Base-by-base conservation (phyloP, 2,113 vertebrate genomes). In the Hippocampus barbouri region DNA sequence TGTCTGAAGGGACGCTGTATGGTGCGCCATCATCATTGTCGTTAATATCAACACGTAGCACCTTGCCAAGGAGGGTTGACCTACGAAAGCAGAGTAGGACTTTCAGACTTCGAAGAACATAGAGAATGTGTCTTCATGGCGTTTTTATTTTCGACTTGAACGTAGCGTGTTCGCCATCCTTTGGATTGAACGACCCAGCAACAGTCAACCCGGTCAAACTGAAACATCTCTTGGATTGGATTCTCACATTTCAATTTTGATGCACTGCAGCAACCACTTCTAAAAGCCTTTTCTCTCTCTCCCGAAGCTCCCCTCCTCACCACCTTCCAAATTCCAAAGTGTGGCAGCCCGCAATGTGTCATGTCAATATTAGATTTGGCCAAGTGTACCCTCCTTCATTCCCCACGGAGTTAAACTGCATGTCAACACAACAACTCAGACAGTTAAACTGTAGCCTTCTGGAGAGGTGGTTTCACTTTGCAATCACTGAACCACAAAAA, bases 41-140 rank as follows among this genome's bases (percentile, higher is more conserved):
- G 56, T 92, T 89, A 2, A 94, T 62, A 12, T 94, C 92, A 8
- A 94, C 62, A 2, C 94, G 90, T 14, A 94, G 87, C 30, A 76
- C 93, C 70, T 94, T 94, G 2, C 94, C 94, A 4, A 94, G 89
- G n/a, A 93, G 89, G 5, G 89, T 70, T 15, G 93, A 94, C 82
- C 94, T 94, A 53, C 34, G n/a, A 2, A 40, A 53, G 3, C 65
- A 67, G 51, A 18, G 11, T n/a, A 10, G 0, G 5, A 38, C 34
- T 38, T 5, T 6, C 6, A 38, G 5, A 38, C 5, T 38, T 38
- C 34, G 34, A 38, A 68, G 16, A 47, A 68, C 49, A 25, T 30
- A 61, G 2, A 45, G 18, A 34, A 21, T 66, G 3, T 41, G 21
- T 15, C 20, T 57, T n/a, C 9, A 57, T 43, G 8, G 18, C 14